Evolutionary conservation across 2,797 vertebrate species (phyloP).

Genomic region (Pangasius mekongensis): DNA sequence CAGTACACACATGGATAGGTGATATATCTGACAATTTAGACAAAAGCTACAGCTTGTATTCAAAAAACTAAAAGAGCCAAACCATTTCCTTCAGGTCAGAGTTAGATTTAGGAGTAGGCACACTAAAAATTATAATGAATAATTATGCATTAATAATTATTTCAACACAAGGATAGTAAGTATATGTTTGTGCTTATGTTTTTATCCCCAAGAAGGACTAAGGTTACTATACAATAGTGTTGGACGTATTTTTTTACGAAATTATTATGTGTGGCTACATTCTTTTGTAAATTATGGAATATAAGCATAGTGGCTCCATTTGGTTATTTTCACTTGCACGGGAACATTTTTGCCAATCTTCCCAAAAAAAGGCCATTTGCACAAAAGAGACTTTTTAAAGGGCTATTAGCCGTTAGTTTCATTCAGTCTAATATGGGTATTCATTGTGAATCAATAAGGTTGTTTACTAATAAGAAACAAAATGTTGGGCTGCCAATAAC

Average conservation of each 20-base stretch:
- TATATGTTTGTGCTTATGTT: background rate
- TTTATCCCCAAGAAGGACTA: constrained; percentile 12
- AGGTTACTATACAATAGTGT: constrained; percentile 30
- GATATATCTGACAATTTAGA: background rate
- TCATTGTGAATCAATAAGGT: constrained; percentile 6
- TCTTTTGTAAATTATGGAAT: constrained; percentile 16
- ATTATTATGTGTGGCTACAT: constrained; percentile 40
- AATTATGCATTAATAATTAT: background rate
- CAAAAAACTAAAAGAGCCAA: background rate
- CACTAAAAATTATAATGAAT: background rate
- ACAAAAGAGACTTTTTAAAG: constrained; percentile 3
- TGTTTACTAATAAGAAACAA: constrained; percentile 16
- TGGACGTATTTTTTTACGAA: constrained; percentile 34
- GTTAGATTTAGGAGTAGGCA: background rate
- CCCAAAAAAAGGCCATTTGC: background rate
- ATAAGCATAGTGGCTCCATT: constrained; percentile 27
- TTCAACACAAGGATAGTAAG: background rate
- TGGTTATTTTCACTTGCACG: constrained; percentile 36
- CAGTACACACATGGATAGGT: background rate
- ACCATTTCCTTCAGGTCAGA: background rate
- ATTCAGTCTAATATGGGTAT: constrained; percentile 10
- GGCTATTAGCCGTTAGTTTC: constrained; percentile 3
- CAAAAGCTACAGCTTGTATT: background rate
- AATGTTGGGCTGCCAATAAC: background rate
- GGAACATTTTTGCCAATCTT: background rate